phyloP scores from a whole-genome alignment of 2,888 invertebrate genomes.

The Brachylomia viminalis region DNA sequence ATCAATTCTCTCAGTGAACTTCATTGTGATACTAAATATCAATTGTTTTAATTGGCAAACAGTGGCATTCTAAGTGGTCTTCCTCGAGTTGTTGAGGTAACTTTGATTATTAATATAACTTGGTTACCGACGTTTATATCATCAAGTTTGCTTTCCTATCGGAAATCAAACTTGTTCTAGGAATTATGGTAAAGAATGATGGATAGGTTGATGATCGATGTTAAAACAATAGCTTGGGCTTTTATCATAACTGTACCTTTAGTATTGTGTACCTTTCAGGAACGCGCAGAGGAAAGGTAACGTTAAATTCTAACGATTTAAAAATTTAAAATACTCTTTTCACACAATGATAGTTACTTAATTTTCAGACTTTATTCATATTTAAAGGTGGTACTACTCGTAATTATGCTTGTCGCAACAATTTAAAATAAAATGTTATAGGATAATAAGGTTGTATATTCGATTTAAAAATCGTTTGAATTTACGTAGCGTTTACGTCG shows the following conservation, averaged over 20 bases:
- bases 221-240: too few relatives aligned
- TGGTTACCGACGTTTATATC: too few relatives aligned
- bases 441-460: too few relatives aligned
- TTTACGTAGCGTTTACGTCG: too few relatives aligned
- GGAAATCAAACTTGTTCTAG: not conserved
- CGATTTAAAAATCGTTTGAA: too few relatives aligned
- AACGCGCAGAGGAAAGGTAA: too few relatives aligned
- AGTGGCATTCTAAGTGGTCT: not conserved
- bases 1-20: not conserved
- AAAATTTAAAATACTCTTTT: not conserved
- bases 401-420: not conserved
- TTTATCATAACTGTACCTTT: too few relatives aligned
- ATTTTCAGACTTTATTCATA: not conserved
- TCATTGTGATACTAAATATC: constrained; percentile 9
- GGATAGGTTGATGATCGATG: too few relatives aligned
- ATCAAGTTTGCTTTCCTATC: not conserved
- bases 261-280: too few relatives aligned
- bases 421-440: not conserved
- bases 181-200: too few relatives aligned
- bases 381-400: not conserved
- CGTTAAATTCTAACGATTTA: too few relatives aligned
- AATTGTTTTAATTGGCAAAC: constrained; percentile 19
- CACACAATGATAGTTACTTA: not conserved
- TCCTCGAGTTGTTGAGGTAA: constrained; percentile 9
- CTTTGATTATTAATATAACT: constrained; percentile 12